Conservation (phyloP, 2,888 invertebrate genomes). For the Cheilosia grossa region DNA sequence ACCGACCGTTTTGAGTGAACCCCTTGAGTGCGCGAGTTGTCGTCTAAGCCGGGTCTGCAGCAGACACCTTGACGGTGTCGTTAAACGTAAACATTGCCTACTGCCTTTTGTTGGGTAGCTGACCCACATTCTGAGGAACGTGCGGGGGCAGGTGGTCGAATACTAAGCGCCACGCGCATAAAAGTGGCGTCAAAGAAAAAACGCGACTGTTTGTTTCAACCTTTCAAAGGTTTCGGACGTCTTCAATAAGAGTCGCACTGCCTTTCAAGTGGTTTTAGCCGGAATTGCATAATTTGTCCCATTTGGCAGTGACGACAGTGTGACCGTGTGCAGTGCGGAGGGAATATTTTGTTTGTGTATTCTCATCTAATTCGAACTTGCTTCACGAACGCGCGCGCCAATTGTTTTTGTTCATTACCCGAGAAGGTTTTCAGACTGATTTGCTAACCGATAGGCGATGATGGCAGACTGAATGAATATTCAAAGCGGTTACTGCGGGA, state of each 20-base stretch:
- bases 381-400: not conserved
- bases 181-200: not conserved
- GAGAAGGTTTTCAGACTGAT: slow-evolving; percentile 28
- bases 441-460: slow-evolving; percentile 13
- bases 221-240: not conserved
- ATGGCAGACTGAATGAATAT: slow-evolving; percentile 46
- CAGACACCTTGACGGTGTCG: too few relatives aligned
- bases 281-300: slow-evolving; percentile 27
- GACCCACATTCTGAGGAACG: slow-evolving; percentile 45
- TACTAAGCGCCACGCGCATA: slow-evolving; percentile 7
- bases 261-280: slow-evolving; percentile 31
- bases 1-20: slow-evolving; percentile 30
- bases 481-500: slow-evolving; percentile 40
- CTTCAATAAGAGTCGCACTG: not conserved
- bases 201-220: slow-evolving; percentile 8
- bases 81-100: slow-evolving; percentile 23
- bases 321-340: slow-evolving; percentile 6
- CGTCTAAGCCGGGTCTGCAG: slow-evolving; percentile 1
- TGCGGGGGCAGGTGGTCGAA: not conserved
- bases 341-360: not conserved
- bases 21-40: slow-evolving; percentile 6
- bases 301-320: slow-evolving; percentile 6
- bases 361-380: not conserved
- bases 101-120: slow-evolving; percentile 19
- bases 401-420: slow-evolving; percentile 46